Base-by-base conservation (phyloP, 1,140 invertebrate genomes). In the Phocides pigmalion region DNA sequence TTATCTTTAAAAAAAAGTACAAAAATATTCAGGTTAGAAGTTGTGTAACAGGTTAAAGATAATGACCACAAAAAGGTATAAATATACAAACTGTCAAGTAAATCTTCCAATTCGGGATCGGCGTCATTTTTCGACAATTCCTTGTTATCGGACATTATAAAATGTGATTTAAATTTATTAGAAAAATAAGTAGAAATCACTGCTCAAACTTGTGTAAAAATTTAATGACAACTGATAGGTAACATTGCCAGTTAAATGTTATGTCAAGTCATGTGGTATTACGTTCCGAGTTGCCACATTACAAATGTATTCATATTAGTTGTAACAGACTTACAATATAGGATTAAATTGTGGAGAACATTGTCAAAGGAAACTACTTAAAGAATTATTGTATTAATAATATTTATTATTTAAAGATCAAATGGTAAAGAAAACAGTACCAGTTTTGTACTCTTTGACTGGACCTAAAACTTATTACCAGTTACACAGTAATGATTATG, bases 21-120 rank as follows among this genome's bases (percentile, higher is more conserved):
- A n/a, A n/a, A n/a, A n/a, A n/a, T n/a, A n/a, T n/a, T n/a, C n/a
- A 67, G 65, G 58, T 62, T 66, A 66, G 39, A 32, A 20, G 8
- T 41, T 22, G 32, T 16, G 68, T 12, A 14, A 56, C 47, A 73
- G 70, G 72, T 73, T 72, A 68, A 63, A 70, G 50, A 56, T 61
- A 63, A 20, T 67, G 58, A 41, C 47, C 39, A 14, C 28, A 61
- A 54, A 71, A 72, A 56, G n/a, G n/a, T 54, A 15, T 39, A 56
- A 44, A 54, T 17, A 19, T 51, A 81, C 87, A 81, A 72, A 91
- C 89, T 90, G 68, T 90, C 81, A 64, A 91, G 72, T 68, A 91
- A 80, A 67, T 91, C 89, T 47, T 90, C 87, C 46, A 91, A 67
- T 73, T 91, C 89, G 0, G 85, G 83, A 50, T 91, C 89, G 0